Evolutionary conservation across 2,797 vertebrate genomes (phyloP), one percentile per base, ranked within the genome.

Genomic region (Mergus octosetaceus): DNA sequence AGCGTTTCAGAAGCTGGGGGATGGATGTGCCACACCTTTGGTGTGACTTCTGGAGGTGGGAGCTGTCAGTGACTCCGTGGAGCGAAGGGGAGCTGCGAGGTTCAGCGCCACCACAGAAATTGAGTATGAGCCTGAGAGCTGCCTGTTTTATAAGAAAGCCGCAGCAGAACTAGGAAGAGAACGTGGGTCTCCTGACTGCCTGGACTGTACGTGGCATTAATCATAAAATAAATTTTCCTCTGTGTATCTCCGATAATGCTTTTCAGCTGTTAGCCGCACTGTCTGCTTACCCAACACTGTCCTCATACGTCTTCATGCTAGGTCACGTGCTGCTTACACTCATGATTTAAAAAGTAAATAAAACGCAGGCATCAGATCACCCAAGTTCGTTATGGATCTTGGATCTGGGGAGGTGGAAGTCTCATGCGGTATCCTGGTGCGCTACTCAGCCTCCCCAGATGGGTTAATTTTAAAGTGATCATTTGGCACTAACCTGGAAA

Each of bases 401-500:
- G 62, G 51, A 70, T 75, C 32, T 69, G 58, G 34, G 15, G 87
- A 92, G 66, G 41, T 80, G 77, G 83, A 87, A 80, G 62, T 51
- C 90, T 87, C 41, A 0, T 51, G 70, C 8, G 38, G 81, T 65
- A 30, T 71, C 72, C 82, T 1, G 1, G 79, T 80, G 75, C n/a
- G 41, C 77, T 85, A n/a, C 25, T 78, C 10, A 0, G 82, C 72
- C 82, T 92, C 75, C 78, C 62, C 68, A 47, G 90, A 39, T 58
- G 0, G 2, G 34, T 65, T 93, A 58, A 89, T 93, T 95, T 91
- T 85, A 60, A 91, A 94, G 79, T 87, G 90, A 92, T 96, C 88
- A 92, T 95, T 96, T 96, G 92, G 93, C 87, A 39, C 81, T 91
- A 95, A 96, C 92, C 94, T 95, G 87, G 85, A 94, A 96, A 91